A percentile compares a stretch with the other conserved stretches of the same genome.
phyloP scores from a whole-genome alignment of 2,797 vertebrate species.

The Trachops cirrhosus region DNA sequence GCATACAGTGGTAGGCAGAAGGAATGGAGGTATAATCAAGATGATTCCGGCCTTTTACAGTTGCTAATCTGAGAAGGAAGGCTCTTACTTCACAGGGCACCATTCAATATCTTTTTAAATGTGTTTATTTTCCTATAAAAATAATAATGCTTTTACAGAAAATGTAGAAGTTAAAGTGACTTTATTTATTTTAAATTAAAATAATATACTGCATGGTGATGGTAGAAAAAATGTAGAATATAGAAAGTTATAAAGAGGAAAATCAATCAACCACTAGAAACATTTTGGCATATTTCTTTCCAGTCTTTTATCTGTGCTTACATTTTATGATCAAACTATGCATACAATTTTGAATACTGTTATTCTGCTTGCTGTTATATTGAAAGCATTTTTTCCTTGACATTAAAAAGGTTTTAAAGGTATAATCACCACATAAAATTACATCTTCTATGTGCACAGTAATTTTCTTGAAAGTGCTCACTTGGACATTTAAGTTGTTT shows the following conservation, averaged over 20 bases:
- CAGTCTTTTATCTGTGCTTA: not conserved
- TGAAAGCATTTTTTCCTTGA: not conserved
- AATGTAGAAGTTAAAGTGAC: not conserved
- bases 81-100: not conserved
- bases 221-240: not conserved
- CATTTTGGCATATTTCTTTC: not conserved
- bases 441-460: not conserved
- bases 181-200: constrained; percentile 19
- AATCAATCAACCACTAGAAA: not conserved
- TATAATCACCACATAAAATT: not conserved
- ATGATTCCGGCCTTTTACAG: not conserved
- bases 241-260: not conserved
- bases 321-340: not conserved
- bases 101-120: not conserved
- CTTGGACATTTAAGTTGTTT: not conserved
- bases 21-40: not conserved
- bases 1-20: not conserved
- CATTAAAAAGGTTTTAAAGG: not conserved
- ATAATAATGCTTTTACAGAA: not conserved
- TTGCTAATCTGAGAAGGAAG: not conserved
- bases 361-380: constrained; percentile 5
- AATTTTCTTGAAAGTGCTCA: not conserved
- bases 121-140: not conserved
- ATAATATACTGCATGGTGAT: not conserved
- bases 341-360: not conserved